Conservation (phyloP, 2,888 invertebrate species). For the Arenicola marina region DNA sequence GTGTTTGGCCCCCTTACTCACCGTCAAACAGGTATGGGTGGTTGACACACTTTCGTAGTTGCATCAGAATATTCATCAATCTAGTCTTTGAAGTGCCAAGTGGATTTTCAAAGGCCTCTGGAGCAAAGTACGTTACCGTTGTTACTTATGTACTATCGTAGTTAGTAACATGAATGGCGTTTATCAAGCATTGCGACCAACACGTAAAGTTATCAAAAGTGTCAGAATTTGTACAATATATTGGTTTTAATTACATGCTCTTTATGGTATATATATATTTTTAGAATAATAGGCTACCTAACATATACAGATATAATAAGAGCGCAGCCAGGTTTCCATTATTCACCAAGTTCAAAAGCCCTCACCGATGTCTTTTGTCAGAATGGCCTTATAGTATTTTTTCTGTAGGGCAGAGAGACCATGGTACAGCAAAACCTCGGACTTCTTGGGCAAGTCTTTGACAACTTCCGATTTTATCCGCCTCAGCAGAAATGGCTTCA, state of each 20-base stretch:
- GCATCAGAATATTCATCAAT: slow-evolving; percentile 60
- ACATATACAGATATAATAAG: neutral
- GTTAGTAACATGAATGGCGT: too few relatives aligned
- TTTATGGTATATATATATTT: too few relatives aligned
- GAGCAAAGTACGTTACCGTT: too few relatives aligned
- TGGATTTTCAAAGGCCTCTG: slow-evolving; percentile 45
- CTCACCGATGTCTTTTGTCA: slow-evolving; percentile 50
- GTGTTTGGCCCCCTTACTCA: too few relatives aligned
- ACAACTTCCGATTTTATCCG: slow-evolving; percentile 58
- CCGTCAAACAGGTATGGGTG: slow-evolving; percentile 64
- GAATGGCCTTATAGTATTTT: slow-evolving; percentile 60
- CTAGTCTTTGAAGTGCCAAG: slow-evolving; percentile 34
- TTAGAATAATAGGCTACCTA: too few relatives aligned
- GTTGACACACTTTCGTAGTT: slow-evolving; percentile 61
- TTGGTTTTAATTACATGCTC: too few relatives aligned
- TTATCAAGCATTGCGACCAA: too few relatives aligned
- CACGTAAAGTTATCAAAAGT: too few relatives aligned
- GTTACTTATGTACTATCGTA: too few relatives aligned
- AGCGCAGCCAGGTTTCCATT: neutral
- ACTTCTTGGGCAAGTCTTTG: slow-evolving; percentile 54
- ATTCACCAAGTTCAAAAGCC: neutral
- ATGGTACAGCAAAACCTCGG: slow-evolving; percentile 60
- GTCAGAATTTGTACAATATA: too few relatives aligned
- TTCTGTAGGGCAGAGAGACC: slow-evolving; percentile 60
- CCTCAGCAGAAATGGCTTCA: slow-evolving; percentile 58